Evolutionary conservation across 2,113 vertebrate genomes (phyloP), one percentile per base, ranked within the genome.

Genomic region (Propithecus coquereli): DNA sequence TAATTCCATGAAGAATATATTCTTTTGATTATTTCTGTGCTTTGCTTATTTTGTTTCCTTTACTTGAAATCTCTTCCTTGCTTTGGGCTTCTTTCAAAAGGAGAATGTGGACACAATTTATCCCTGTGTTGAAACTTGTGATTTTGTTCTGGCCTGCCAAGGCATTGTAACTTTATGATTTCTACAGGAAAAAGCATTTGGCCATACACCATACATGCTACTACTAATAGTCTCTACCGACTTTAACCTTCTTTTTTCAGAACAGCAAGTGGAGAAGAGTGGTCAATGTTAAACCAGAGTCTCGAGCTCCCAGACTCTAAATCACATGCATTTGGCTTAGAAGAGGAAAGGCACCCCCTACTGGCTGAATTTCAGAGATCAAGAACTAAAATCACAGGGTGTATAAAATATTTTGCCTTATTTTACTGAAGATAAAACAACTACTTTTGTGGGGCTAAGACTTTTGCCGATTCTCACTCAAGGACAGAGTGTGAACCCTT

Each of bases 1-100:
- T 7, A 65, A 86, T 74, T 52, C 20, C 23, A 34, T 25, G 32
- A 88, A 77, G 25, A 22, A 16, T 65, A 54, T 73, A 27, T 13
- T 34, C 23, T 43, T 93, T 68, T 54, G 9, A 50, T 92, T 50
- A 34, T 90, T 34, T 90, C 14, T 1, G 6, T 88, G 16, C 18
- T 85, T 91, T 90, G 13, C 16, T 76, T 54, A 30, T 80, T 96
- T 90, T 84, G 37, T 70, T 91, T 95, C 43, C 37, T 90, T 84
- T 50, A 34, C 20, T 61, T 77, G 22, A 63, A 74, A 45, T 94
- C 17, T 89, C 18, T 79, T 52, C 18, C 12, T 47, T 83, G 25
- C 11, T 59, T 91, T 50, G 77, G 30, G 8, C 8, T 88, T 84
- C 45, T 27, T 82, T 68, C 50, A 37, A 13, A 92, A 89, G 30